These are phyloP conservation scores for Cisticola juncidis DNA, from an alignment of 2,113 vertebrate species.

Conservation along the genomic window DNA sequence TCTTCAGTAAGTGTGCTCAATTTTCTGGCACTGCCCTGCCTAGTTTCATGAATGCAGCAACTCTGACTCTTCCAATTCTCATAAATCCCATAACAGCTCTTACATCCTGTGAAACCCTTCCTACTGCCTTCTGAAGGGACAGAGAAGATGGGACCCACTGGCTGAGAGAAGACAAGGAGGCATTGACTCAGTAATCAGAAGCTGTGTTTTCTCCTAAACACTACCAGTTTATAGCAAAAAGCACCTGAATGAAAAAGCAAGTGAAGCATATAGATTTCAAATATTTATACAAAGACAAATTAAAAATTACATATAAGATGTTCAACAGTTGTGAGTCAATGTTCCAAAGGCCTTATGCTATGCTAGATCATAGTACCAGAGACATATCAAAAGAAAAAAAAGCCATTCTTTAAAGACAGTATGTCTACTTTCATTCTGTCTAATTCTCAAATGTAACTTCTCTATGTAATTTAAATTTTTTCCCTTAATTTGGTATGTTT, in stretches of 20 bases:
- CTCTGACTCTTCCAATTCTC: neutral
- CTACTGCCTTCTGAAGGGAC: neutral
- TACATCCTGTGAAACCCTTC: neutral
- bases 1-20: neutral
- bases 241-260: neutral
- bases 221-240: neutral
- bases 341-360: neutral
- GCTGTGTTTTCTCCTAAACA: neutral
- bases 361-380: neutral
- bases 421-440: neutral
- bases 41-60: neutral
- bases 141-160: neutral
- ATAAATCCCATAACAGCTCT: neutral
- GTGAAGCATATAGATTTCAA: neutral
- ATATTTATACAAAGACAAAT: neutral
- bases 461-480: neutral
- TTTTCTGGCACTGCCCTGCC: neutral
- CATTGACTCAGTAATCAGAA: neutral
- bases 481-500: neutral
- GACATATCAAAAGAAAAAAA: neutral
- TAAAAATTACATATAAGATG: neutral
- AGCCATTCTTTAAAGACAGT: neutral
- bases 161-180: neutral
- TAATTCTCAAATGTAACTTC: neutral
- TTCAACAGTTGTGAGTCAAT: neutral